Evolutionary conservation across 2,113 vertebrate genomes (phyloP).

Genomic region (Eonycteris spelaea): DNA sequence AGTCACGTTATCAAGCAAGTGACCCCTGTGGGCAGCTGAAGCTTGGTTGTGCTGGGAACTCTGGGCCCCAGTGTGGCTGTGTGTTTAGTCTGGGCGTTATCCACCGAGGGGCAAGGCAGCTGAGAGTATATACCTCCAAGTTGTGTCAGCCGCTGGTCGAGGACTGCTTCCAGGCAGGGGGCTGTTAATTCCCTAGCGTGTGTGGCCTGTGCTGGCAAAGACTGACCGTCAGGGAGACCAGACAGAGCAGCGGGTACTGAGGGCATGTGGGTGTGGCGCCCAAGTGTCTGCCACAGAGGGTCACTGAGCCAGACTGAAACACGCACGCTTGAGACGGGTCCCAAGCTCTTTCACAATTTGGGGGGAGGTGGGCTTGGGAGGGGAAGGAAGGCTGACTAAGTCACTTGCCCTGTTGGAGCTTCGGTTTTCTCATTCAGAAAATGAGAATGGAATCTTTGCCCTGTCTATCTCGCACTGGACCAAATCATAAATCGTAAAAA

Average conservation of each 20-base stretch:
- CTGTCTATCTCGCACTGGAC: background rate
- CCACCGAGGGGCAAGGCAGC: background rate
- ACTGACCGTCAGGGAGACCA: background rate
- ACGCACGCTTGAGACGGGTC: background rate
- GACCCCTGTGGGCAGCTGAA: background rate
- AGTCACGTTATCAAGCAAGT: no score
- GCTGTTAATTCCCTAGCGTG: background rate
- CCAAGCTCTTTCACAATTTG: no score
- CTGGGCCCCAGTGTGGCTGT: background rate
- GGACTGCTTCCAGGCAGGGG: background rate
- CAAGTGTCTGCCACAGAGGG: background rate
- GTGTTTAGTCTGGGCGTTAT: fast-evolving
- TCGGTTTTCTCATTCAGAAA: background rate
- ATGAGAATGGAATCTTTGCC: background rate
- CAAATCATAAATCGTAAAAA: background rate
- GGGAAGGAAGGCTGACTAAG: background rate
- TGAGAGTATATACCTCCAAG: background rate
- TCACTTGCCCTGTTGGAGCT: background rate
- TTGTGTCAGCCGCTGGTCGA: background rate
- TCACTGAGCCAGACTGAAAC: background rate
- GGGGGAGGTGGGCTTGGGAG: fast-evolving
- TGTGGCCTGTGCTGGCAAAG: background rate
- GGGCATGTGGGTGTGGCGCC: background rate
- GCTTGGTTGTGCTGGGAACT: background rate
- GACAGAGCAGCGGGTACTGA: background rate